Evolutionary conservation across 2,797 vertebrate species (phyloP), one percentile per base, ranked within the genome.

Genomic region (Poecilia velifera): DNA sequence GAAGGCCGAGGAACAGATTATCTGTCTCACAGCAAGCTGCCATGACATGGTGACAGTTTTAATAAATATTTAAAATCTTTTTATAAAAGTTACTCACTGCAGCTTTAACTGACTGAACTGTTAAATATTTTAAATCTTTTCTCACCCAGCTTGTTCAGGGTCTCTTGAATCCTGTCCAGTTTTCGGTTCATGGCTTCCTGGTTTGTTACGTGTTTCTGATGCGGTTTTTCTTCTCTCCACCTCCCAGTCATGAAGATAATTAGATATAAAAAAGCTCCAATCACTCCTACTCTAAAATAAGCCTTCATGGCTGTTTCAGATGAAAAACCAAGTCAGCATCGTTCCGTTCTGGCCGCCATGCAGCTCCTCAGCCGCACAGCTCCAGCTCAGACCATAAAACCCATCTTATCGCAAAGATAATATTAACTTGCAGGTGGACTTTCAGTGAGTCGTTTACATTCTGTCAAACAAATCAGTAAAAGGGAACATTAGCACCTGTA

Each of bases 131-230:
- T 1, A 31, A 68, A 25, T 31, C 5, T 7, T 31, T 47, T 76
- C 87, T 90, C 79, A 91, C 86, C 46, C 46, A 90, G 57, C 41
- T 72, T 82, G 49, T 74, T 41, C 1, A 89, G 25, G 2, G 20
- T 78, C 16, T 74, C 6, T 70, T 90, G 84, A 49, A 90, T 87
- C 20, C 39, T 41, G 59, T 87, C 84, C 70, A 89, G 82, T 73
- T 83, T 86, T 31, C 7, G 72, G 13, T 16, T 71, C 36, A 82
- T 39, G 16, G 20, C 5, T 0, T 79, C 76, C 8, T 57, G 41
- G 47, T 84, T 77, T 13, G 36, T 1, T 1, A 0, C 13, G 55
- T 7, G 28, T 14, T 3, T 39, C 7, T 78, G 45, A 46, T 13
- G 36, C 47, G 36, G 34, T 12, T 31, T 62, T 0, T 4, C 39